Base-by-base conservation (phyloP, 1,140 invertebrate genomes). In the Coptotermes formosanus region DNA sequence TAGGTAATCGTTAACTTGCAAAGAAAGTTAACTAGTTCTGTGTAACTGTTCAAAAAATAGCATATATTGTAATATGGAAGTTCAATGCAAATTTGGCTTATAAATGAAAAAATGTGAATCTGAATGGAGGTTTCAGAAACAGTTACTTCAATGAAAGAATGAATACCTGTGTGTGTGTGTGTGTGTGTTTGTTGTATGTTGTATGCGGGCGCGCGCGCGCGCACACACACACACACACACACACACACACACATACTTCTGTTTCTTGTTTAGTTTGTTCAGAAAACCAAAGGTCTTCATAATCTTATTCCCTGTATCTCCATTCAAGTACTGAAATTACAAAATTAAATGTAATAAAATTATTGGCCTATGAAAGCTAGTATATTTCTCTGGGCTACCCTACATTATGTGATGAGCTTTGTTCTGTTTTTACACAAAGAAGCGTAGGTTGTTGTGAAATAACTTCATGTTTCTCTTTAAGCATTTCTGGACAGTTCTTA, bases 381-480 rank as follows among this genome's bases (percentile, higher is more conserved):
- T 69, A n/a, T 69, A 69, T 69, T 69, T 69, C 64, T 69, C 64
- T 69, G 64, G 64, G 64, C 64, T 69, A 69, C 64, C 64, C 64
- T 69, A 69, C 3, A n/a, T 69, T 69, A 69, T n/a, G 64, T 69
- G 64, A 69, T 69, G 64, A 69, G 64, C 64, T 69, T 69, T 69
- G 64, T 69, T 69, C 64, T 25, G 25, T 69, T 69, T 69, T 69
- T 69, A 69, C 64, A 69, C n/a, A 21, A 69, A 69, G 64, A 69
- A 69, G 64, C 64, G 64, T 69, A 69, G 64, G 64, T 69, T 69
- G 64, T 69, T 69, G 64, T 69, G 64, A 69, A n/a, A 7, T 69
- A 69, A 69, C 64, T 69, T 69, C 64, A 69, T 69, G 25, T 69
- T 69, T 69, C n/a, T 69, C 23, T 69, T 69, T 69, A 69, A 69